phyloP scores from a whole-genome alignment of 2,113 vertebrate species.

The Coracopsis vasa region DNA sequence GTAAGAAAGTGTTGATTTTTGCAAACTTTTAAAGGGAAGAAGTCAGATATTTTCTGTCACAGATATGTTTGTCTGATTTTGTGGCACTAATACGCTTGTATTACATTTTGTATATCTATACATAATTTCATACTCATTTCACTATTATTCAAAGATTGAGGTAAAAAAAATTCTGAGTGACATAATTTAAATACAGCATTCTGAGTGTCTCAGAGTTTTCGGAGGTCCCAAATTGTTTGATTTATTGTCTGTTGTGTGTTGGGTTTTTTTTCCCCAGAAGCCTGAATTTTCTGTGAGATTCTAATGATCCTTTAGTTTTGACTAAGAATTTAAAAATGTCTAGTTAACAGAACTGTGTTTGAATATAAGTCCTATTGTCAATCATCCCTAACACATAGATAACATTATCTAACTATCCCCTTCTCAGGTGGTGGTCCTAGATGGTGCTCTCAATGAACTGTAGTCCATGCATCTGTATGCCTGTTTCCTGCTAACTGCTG shows the following conservation, averaged over 20 bases:
- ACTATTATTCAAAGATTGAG: neutral
- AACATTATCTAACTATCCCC: neutral
- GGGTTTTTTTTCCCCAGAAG: neutral
- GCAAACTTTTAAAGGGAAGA: neutral
- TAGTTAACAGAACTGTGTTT: neutral
- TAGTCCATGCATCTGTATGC: neutral
- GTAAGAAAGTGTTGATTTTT: neutral
- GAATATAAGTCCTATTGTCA: neutral
- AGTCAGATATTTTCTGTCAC: neutral
- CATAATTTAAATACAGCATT: neutral
- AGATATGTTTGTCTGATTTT: neutral
- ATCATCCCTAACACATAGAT: neutral
- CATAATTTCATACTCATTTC: neutral
- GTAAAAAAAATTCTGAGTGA: neutral
- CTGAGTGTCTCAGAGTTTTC: neutral
- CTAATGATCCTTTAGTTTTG: neutral
- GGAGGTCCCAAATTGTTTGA: neutral
- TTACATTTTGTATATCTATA: neutral
- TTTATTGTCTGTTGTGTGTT: neutral
- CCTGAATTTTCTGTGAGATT: neutral
- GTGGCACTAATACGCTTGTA: neutral
- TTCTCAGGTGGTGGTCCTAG: neutral
- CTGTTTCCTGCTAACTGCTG: neutral
- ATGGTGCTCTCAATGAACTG: accelerated
- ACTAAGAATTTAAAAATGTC: neutral